A percentile compares a stretch with the other conserved stretches of the same genome.
Conservation (phyloP, 2,888 invertebrate species). For the Plusia festucae region DNA sequence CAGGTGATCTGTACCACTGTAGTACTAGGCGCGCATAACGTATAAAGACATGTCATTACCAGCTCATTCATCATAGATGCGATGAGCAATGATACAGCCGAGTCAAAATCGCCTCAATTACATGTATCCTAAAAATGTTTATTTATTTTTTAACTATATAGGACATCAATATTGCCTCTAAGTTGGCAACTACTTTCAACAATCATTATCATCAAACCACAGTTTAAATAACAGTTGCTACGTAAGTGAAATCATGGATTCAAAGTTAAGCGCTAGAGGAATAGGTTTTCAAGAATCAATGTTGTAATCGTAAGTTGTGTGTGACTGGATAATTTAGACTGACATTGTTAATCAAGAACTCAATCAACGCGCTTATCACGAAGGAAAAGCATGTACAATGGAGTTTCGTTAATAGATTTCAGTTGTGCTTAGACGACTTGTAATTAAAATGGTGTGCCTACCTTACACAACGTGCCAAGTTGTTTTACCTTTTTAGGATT, state of each 20-base stretch:
- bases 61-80: constrained; percentile 27
- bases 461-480: background rate
- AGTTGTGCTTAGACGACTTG: background rate
- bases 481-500: too few relatives aligned
- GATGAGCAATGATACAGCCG: constrained; percentile 7
- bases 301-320: constrained; percentile 27
- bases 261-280: constrained; percentile 7
- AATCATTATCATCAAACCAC: too few relatives aligned
- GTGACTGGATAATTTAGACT: constrained; percentile 33
- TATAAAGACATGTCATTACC: constrained; percentile 52
- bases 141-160: too few relatives aligned
- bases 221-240: too few relatives aligned
- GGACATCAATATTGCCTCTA: too few relatives aligned
- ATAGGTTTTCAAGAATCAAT: constrained; percentile 22
- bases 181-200: too few relatives aligned
- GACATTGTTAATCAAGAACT: constrained; percentile 52
- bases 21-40: constrained; percentile 70
- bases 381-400: constrained; percentile 39
- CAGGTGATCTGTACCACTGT: constrained; percentile 73
- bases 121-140: too few relatives aligned
- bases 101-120: too few relatives aligned
- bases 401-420: constrained; percentile 11
- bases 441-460: constrained; percentile 3
- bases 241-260: constrained; percentile 6
- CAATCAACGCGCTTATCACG: constrained; percentile 54